Evolutionary conservation across 2,888 invertebrate genomes (phyloP).

Genomic region (Chromoteleia sp.): DNA sequence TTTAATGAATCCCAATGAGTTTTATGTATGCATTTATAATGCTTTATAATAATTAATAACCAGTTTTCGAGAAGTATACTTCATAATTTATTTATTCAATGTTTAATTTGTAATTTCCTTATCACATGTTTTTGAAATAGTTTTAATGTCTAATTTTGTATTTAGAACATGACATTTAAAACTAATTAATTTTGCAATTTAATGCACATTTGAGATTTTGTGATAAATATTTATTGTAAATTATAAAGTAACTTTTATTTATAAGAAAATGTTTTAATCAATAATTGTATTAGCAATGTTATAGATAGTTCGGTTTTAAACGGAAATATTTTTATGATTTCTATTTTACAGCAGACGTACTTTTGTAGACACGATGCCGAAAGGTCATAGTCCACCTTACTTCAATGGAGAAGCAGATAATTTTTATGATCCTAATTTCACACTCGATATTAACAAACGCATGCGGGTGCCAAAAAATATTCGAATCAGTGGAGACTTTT

Average conservation of each 20-base stretch:
- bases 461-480: constrained; percentile 94
- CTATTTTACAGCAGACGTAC: not conserved
- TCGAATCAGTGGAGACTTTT: constrained; percentile 90
- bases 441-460: constrained; percentile 91
- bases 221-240: not conserved
- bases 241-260: not conserved
- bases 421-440: constrained; percentile 89
- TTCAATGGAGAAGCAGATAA: constrained; percentile 87
- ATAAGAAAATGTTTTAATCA: too few relatives aligned
- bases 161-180: not conserved
- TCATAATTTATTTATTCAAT: not conserved
- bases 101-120: not conserved
- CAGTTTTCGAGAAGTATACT: not conserved
- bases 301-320: too few relatives aligned
- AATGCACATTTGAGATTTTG: not conserved
- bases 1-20: not conserved
- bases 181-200: not conserved
- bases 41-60: not conserved
- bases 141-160: constrained; percentile 12
- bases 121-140: not conserved
- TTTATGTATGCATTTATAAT: not conserved
- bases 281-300: too few relatives aligned
- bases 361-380: constrained; percentile 85
- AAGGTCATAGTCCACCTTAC: constrained; percentile 87
- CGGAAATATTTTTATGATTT: too few relatives aligned